Base-by-base conservation (phyloP, 2,113 vertebrate species). In the Parotia lawesii region DNA sequence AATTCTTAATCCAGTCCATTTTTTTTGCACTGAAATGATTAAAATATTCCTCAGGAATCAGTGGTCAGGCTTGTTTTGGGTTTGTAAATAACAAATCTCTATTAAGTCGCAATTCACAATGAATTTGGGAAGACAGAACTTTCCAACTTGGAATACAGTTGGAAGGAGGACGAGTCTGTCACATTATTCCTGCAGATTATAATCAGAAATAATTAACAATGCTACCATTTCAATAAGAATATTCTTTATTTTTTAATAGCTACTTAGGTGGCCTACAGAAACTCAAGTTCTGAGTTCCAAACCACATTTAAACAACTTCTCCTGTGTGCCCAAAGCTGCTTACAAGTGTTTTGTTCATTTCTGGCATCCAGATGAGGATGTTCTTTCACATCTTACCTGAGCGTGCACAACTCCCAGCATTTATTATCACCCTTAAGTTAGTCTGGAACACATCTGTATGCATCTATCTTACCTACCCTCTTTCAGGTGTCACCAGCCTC, bases 401-500 rank as follows among this genome's bases (percentile, higher is more conserved):
- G 12, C 5, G 47, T 48, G 60, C 69, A 45, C 45, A 73, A 8
- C 22, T 50, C 31, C 33, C 20, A 42, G 4, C 20, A 40, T 4
- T 67, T 18, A 44, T 22, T 10, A 76, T 10, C 29, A 74, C 8
- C 54, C 31, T 11, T n/a, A 62, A 76, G 9, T 38, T 11, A 35
- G 22, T 48, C 64, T 44, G 33, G 42, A 84, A 27, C 29, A 47
- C 11, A 37, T 21, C 15, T 44, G 66, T n/a, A 69, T 2, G 0
- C 3, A 15, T 17, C 11, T 19, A 4, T 31, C 51, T 75, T 61
- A 37, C 96, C 66, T 94, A 92, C 93, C 75, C 54, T 90, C 45
- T 84, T 92, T 58, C 89, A 71, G 75, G 23, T 85, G 56, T 88
- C 93, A 76, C 51, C 81, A 85, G 85, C 89, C 60, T 90, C 11